Evolutionary conservation across 2,888 invertebrate genomes (phyloP).

Genomic region (Thecophora atra): DNA sequence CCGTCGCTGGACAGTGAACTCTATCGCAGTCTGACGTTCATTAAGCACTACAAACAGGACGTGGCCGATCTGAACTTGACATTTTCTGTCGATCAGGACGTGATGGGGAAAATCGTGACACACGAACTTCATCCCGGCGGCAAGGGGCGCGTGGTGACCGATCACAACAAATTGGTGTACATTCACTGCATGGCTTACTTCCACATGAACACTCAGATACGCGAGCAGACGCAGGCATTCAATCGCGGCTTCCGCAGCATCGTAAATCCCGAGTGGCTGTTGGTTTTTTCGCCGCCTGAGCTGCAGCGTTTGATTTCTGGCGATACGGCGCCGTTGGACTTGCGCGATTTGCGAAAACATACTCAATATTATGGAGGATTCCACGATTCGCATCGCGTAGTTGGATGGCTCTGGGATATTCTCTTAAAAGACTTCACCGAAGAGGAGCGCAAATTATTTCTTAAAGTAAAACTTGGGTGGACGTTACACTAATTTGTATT

Average conservation of each 20-base stretch:
- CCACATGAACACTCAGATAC: conserved; percentile 97
- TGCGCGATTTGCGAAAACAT: conserved; percentile 85
- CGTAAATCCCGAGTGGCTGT: conserved; percentile 93
- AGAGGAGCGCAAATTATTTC: conserved; percentile 90
- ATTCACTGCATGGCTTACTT: conserved; percentile 99
- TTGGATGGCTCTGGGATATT: conserved; percentile 99
- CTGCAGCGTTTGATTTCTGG: conserved; percentile 95
- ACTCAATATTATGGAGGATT: conserved; percentile 99
- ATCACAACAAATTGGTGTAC: conserved; percentile 98
- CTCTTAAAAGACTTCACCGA: conserved; percentile 93
- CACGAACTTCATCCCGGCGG: conserved; percentile 97
- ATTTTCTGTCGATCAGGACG: conserved; percentile 95
- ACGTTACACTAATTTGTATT: background rate
- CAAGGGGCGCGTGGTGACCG: conserved; percentile 89
- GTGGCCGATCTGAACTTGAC: conserved; percentile 93
- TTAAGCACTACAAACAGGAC: conserved; percentile 94
- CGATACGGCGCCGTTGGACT: conserved; percentile 91
- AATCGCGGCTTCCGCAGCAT: conserved; percentile 96
- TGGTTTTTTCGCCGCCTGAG: conserved; percentile 95
- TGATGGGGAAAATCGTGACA: conserved; percentile 91
- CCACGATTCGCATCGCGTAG: conserved; percentile 93
- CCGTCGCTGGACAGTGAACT: conserved; percentile 96
- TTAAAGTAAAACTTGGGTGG: conserved; percentile 74
- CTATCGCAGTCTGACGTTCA: conserved; percentile 93
- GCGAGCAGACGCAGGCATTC: conserved; percentile 95